Evolutionary conservation across 2,888 invertebrate genomes (phyloP), one percentile per base, ranked within the genome.

Genomic region (Calliopum simillimum): DNA sequence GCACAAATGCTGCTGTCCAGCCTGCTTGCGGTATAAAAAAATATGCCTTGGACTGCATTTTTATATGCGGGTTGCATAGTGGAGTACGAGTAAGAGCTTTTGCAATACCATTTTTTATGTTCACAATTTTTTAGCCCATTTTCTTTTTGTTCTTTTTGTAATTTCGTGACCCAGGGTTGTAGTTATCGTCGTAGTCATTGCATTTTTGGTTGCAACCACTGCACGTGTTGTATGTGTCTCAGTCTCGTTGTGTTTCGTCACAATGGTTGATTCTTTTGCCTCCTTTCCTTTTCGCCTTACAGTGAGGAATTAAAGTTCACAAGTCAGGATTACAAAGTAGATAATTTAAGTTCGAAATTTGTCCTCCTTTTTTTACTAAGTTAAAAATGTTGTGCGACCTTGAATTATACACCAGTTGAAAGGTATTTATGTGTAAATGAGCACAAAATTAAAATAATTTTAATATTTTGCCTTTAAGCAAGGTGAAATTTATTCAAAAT

Each of bases 21-120:
- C 78, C 79, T 82, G 81, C 82, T 80, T 80, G 82, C 78, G 81
- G 81, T 79, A 79, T 79, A 81, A 79, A 33, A n/a, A 81, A 81
- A 81, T 81, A 82, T 81, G 82, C 81, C 80, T 80, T 78, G 78
- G 79, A 80, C 79, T 80, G 76, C 78, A 80, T 79, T 81, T 81
- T 80, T 81, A 80, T 80, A 80, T 80, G 81, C 81, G 77, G 80
- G 80, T 79, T 80, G 46, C 46, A 59, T 23, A 33, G 33, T 8
- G 25, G 19, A 61, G 46, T 46, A 14, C 21, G 41, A 16, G 3
- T 33, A 11, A 3, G 13, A 12, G 14, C 8, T 23, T 19, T 53
- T 53, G 21, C 13, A 4, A 25, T 41, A 5, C 33, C 46, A 6
- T 13, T 43, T 14, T 53, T 53, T 53, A 13, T 2, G 8, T n/a